Base-by-base conservation (phyloP, 2,888 invertebrate genomes). In the Rutpela maculata region DNA sequence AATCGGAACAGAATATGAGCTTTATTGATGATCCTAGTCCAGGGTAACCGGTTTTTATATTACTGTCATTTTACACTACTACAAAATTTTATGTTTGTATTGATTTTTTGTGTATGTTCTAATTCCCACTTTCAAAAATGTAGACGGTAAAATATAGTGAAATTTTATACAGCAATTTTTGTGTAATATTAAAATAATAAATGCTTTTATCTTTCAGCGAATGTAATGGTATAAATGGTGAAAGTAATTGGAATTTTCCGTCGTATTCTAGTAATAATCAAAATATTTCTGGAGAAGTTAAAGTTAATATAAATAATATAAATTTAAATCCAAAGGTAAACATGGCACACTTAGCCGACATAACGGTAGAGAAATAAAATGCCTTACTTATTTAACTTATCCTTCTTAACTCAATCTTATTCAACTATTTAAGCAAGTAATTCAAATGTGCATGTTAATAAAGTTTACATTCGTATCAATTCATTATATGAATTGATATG, bases 11-110 rank as follows among this genome's bases (percentile, higher is more conserved):
- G 73, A 91, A 94, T 82, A 93, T 95, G 92, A 93, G 94, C 35
- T 95, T 95, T 84, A 95, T 95, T 80, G 95, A 95, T 88, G 95
- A 95, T 83, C 89, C 90, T 81, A 94, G 89, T 82, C 89, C 89
- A 50, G 86, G 87, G 89, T 88, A 83, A 63, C 59, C 55, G 57
- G 68, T 74, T 62, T 12, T 50, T 1, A 50, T 50, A 50, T 50
- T n/a, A 15, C 15, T 43, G 43, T 12, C 12, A 38, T 69, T 75
- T 31, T 59, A 31, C 22, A 43, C 43, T 12, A 56, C 3, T 17
- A 31, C 15, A 56, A 43, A 56, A 43, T 38, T 11, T 18, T 17
- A 15, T 60, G 38, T 57, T 26, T 60, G 17, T 70, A 70, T 70
- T 70, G 70, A 70, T 70, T 70, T 70, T 65, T 62, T 31, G 65